A percentile compares a stretch with the other conserved stretches of the same genome.
These are phyloP conservation scores for Chiloscyllium plagiosum DNA, from an alignment of 2,113 vertebrate species.

Conservation along the genomic window DNA sequence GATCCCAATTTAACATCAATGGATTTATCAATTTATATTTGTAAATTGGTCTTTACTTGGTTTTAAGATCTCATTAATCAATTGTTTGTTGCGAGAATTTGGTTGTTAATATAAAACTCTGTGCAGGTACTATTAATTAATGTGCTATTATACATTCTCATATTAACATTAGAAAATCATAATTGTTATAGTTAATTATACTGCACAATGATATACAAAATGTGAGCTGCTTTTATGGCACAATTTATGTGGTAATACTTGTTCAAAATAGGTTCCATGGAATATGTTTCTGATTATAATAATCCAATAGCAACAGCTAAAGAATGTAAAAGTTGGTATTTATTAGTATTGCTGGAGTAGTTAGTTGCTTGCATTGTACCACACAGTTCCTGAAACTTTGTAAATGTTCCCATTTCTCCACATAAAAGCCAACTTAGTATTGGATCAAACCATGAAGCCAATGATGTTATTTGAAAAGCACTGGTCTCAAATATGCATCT, in stretches of 20 bases:
- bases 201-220: not conserved
- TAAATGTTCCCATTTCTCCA: not conserved
- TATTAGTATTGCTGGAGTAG: not conserved
- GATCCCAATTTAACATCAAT: not conserved
- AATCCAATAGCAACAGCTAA: not conserved
- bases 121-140: not conserved
- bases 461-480: not conserved
- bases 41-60: not conserved
- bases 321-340: not conserved
- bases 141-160: not conserved
- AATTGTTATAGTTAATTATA: not conserved
- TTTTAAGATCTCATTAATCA: not conserved
- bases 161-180: not conserved
- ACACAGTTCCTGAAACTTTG: not conserved
- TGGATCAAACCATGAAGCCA: not conserved
- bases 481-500: not conserved
- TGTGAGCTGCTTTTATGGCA: not conserved
- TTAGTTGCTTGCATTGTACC: not conserved
- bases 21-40: not conserved
- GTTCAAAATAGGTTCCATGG: not conserved
- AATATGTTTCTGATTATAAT: slow-evolving; percentile 23
- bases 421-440: not conserved
- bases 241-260: not conserved
- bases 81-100: not conserved
- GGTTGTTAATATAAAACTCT: not conserved